These are phyloP conservation scores for Melospiza georgiana DNA, from an alignment of 2,113 vertebrate genomes.

Conservation along the genomic window DNA sequence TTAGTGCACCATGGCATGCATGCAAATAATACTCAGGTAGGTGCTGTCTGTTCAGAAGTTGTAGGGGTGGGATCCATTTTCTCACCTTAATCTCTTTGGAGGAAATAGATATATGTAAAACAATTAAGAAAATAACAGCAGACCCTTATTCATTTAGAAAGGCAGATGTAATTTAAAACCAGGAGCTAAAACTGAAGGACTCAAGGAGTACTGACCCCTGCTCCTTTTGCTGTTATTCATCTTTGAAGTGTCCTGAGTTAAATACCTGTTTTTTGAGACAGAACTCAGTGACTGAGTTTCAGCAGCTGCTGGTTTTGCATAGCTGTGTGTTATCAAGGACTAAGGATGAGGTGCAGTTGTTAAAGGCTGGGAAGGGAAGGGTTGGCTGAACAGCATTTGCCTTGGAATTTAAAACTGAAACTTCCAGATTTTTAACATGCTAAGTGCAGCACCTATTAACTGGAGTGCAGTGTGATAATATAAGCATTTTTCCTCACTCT, in stretches of 20 bases:
- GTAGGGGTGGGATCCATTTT: neutral
- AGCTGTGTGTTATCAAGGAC: neutral
- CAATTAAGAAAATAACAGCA: neutral
- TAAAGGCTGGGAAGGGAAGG: neutral
- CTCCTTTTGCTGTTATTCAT: neutral
- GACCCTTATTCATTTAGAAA: neutral
- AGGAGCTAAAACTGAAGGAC: neutral
- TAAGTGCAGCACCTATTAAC: neutral
- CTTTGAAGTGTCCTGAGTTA: neutral
- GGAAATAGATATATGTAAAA: neutral
- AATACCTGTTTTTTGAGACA: neutral
- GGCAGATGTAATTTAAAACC: neutral
- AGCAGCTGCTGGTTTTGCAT: neutral
- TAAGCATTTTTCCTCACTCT: neutral
- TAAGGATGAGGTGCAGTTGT: neutral
- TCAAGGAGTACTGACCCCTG: neutral
- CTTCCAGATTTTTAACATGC: neutral
- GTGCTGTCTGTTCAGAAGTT: neutral
- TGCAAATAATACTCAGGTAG: neutral
- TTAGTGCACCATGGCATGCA: neutral
- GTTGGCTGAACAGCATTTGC: neutral
- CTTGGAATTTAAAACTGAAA: constrained; percentile 15
- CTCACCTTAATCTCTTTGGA: neutral
- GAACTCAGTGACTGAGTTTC: neutral
- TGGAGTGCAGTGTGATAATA: neutral